Evolutionary conservation across 1,140 invertebrate species (phyloP).

Genomic region (Coenobita brevimanus): DNA sequence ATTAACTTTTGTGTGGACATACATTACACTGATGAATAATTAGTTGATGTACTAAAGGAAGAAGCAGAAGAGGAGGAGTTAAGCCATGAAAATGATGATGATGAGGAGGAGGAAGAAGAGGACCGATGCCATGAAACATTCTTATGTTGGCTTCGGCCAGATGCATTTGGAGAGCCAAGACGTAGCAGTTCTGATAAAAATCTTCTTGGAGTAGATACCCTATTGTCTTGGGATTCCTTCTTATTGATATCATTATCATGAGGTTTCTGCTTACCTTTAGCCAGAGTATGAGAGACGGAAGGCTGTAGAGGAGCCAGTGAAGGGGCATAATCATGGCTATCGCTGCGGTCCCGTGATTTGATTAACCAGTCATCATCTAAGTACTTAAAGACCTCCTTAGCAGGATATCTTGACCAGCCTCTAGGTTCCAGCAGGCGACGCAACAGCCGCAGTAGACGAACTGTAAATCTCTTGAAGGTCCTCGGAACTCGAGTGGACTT

Average conservation of each 20-base stretch:
- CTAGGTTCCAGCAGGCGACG: slow-evolving; percentile 83
- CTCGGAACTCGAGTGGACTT: slow-evolving; percentile 82
- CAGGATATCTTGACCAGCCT: slow-evolving; percentile 80
- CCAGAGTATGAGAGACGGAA: background rate
- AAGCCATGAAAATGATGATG: slow-evolving; percentile 51
- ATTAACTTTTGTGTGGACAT: background rate
- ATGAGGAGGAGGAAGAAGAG: slow-evolving; percentile 52
- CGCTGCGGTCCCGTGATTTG: slow-evolving; percentile 71
- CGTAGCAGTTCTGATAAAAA: slow-evolving; percentile 49
- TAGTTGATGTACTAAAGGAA: slow-evolving; percentile 45
- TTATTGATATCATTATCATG: background rate
- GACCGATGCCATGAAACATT: slow-evolving; percentile 43
- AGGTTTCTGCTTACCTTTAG: background rate
- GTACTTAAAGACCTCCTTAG: slow-evolving; percentile 85
- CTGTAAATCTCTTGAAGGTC: slow-evolving; percentile 78
- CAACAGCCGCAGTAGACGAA: slow-evolving; percentile 81
- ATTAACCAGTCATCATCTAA: slow-evolving; percentile 82
- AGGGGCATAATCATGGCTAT: slow-evolving; percentile 38
- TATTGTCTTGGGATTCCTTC: slow-evolving; percentile 8
- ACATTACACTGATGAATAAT: slow-evolving; percentile 46
- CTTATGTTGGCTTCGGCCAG: slow-evolving; percentile 9
- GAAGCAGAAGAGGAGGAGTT: slow-evolving; percentile 53
- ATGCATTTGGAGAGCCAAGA: slow-evolving; percentile 25
- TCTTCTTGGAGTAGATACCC: slow-evolving; percentile 45
- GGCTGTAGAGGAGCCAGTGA: slow-evolving; percentile 3